Base-by-base conservation (phyloP, 2,888 invertebrate genomes). In the Steinernema carpocapsae region DNA sequence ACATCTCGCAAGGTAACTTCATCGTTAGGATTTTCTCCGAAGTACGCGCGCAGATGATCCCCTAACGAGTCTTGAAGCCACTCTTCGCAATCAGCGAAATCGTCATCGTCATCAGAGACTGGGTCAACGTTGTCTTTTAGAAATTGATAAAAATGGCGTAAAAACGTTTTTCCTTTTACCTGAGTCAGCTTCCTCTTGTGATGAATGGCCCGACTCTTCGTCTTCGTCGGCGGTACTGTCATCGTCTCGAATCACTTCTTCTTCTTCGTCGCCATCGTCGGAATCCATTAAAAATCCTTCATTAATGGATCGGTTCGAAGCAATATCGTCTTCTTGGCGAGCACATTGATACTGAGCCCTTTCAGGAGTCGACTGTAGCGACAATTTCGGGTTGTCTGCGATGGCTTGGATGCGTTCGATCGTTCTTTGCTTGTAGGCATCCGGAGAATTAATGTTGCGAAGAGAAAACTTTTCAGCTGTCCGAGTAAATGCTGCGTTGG, bases 31-130 rank as follows among this genome's bases (percentile, higher is more conserved):
- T 64, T 22, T 10, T 37, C 32, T 32, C 14, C 32, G 32, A 64
- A 64, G 19, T 32, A 32, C 32, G 14, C n/a, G 6, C 64, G 24
- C 6, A 64, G 37, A 14, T 64, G 64, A 17, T 64, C 64, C 2
- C 64, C 64, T 4, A 64, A 17, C 17, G 32, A 64, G 19, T 64
- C 64, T 26, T 64, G 32, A 32, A 64, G 64, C 64, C 64, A 64
- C 19, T 64, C 64, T 64, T 64, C 32, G 14, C 64, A 64, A 32
- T 64, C 64, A 17, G 64, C 32, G n/a, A 64, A 64, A n/a, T 64
- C 32, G 7, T 64, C 56, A 56, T 26, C 37, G 52, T 12, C 24
- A 3, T 64, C 64, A 32, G 64, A 64, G 6, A 3, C 32, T 1
- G 6, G 7, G 32, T 29, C 29, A 1, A 12, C 64, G 32, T 6